Base-by-base conservation (phyloP, 2,888 invertebrate genomes). In the Athetis lepigone region DNA sequence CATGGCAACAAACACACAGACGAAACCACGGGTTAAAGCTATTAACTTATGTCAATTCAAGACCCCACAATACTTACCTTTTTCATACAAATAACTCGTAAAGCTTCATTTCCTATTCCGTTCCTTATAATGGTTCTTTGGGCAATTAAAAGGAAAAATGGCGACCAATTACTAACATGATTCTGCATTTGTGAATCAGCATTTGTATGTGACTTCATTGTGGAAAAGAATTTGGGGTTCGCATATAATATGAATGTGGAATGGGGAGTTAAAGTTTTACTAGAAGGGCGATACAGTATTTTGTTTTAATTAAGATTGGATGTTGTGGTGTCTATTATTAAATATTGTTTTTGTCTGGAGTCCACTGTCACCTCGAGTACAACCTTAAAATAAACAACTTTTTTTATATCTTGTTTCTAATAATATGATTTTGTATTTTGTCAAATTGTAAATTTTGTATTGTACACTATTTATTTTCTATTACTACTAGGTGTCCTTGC, bases 161-260 rank as follows among this genome's bases (percentile, higher is more conserved):
- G 78, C 70, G 70, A 80, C 72, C 81, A 84, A 88, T 88, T 85
- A 85, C 77, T 75, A 77, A 66, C 72, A 79, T 81, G 80, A 84
- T 77, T 72, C 71, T 70, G 74, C 72, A 77, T 72, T 73, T 64
- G 69, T 70, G 68, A 72, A 70, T 79, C 78, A 77, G 73, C 72
- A 66, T 65, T 62, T 49, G 65, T 75, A 75, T 82, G 82, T 75
- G 76, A 70, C 70, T 76, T 70, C 68, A 67, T 72, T 72, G 71
- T 71, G 50, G 55, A 61, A 63, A 73, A 77, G 63, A 68, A 72
- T 72, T 70, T 65, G 43, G 65, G 71, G 71, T 68, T 61, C 40
- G 21, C 46, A 29, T 60, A 36, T n/a, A n/a, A n/a, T 57, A 47
- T 73, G 63, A 58, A 61, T 57, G 60, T 57, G 18, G 39, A 60